These are phyloP conservation scores for Amniataba percoides DNA, from an alignment of 2,797 vertebrate species.

Conservation along the genomic window DNA sequence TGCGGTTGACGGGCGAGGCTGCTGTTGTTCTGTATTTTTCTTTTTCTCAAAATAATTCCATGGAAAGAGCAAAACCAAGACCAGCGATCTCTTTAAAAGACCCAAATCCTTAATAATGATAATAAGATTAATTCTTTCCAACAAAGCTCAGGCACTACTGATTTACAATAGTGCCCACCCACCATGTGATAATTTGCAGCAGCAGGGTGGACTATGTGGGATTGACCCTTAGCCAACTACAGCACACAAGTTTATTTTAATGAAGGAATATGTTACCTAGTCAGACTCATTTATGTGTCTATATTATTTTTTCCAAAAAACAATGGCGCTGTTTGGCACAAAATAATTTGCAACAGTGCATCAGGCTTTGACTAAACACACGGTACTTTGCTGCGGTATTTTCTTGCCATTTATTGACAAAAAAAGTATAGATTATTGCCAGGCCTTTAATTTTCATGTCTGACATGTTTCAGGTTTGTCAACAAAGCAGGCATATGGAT, in stretches of 20 bases:
- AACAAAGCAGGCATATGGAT: constrained; percentile 65
- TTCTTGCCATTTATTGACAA: neutral
- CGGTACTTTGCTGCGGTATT: neutral
- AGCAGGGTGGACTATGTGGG: neutral
- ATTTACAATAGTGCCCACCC: neutral
- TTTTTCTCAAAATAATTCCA: neutral
- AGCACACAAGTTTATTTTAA: neutral
- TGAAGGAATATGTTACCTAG: neutral
- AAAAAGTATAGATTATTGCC: neutral
- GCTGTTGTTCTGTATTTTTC: neutral
- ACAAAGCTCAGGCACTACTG: neutral
- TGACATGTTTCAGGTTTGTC: constrained; percentile 70
- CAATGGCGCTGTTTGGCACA: neutral
- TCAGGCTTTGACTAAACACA: neutral
- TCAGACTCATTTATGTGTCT: neutral
- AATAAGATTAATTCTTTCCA: neutral
- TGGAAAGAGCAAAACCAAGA: neutral
- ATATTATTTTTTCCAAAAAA: neutral
- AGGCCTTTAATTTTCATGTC: neutral
- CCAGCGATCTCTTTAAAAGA: neutral
- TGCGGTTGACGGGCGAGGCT: neutral
- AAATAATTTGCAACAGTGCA: neutral
- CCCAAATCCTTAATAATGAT: neutral
- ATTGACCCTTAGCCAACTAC: neutral
- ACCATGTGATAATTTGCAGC: neutral